Base-by-base conservation (phyloP, 53 echinoderm and acorn worm species). In the Echinarachnius parma region DNA sequence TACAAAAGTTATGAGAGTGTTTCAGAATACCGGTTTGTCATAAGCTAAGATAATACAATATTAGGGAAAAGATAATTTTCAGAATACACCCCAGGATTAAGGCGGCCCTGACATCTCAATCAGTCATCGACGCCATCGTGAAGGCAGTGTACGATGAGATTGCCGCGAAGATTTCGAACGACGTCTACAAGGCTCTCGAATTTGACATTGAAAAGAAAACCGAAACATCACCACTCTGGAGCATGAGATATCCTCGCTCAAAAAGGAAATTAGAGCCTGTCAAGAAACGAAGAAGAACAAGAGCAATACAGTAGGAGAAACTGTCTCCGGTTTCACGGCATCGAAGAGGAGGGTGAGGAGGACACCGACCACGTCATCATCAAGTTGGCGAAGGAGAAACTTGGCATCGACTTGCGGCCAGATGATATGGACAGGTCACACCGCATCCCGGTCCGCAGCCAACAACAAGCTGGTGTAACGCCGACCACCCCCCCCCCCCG, bases 261-360 rank as follows among this genome's bases (percentile, higher is more conserved):
- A 30, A 18, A 57, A 27, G 9, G 58, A 57, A 31, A 57, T 57
- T 5, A 57, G 23, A 5, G 58, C 58, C 16, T 57, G 58, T 18
- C 58, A 57, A 11, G 58, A 28, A 57, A 31, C 58, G 8, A 30
- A 57, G 44, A 54, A 22, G 79, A 79, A 21, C 79, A 58, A 66
- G 66, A 79, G 31, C 66, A 66, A 66, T 66, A 79, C 31, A 21
- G 29, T 4, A 37, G 67, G 30, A 55, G 67, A 18, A 79, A 66
- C 54, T 66, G 66, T 45, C 65, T 66, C 16, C 54, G 64, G 18
- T 44, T 79, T 15, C 79, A 79, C 27, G 79, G 67, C 30, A 66
- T 79, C 44, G 39, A 37, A 1, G 63, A 78, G 30, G 42, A 50
- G 4, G 34, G 34, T 1, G 52, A 78, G 8, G 52, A 78, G 57